Evolutionary conservation across 1,140 invertebrate genomes (phyloP).

Genomic region (Drosophila novamexicana): DNA sequence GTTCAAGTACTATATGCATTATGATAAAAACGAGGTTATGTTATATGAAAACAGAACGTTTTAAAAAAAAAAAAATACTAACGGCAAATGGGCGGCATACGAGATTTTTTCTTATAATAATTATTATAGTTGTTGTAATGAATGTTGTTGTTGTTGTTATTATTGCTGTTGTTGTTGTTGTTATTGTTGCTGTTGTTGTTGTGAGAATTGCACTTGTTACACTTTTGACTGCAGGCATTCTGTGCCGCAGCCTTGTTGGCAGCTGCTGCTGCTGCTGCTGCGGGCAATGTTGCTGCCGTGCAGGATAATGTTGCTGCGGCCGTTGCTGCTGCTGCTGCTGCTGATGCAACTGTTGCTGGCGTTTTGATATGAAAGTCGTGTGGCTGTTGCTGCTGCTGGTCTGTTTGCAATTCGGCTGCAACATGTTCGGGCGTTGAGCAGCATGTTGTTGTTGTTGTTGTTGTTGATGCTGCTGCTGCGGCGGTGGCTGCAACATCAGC

Average conservation of each 20-base stretch:
- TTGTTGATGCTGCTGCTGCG: slow-evolving; percentile 10
- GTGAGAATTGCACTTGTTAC: slow-evolving; percentile 76
- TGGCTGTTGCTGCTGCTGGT: slow-evolving; percentile 20
- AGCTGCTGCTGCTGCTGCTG: slow-evolving; percentile 25
- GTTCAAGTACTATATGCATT: slow-evolving; percentile 2
- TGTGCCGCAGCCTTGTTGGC: slow-evolving; percentile 15
- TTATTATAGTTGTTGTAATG: slow-evolving; percentile 84
- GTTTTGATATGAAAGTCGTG: slow-evolving; percentile 28
- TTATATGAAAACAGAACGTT: slow-evolving; percentile 43
- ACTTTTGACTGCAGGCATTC: slow-evolving; percentile 68
- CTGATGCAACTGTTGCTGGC: slow-evolving; percentile 26
- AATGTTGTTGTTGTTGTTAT: slow-evolving; percentile 76
- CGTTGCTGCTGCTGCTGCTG: slow-evolving; percentile 29
- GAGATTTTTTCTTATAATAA: slow-evolving; percentile 84
- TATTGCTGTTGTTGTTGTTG: slow-evolving; percentile 65
- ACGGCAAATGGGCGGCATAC: slow-evolving; percentile 84
- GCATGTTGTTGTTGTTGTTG: slow-evolving; percentile 42
- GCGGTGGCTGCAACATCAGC: slow-evolving; percentile 5
- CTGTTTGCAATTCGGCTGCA: slow-evolving; percentile 9
- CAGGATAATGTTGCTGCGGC: slow-evolving; percentile 35
- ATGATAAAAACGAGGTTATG: slow-evolving; percentile 22
- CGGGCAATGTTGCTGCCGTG: slow-evolving; percentile 44
- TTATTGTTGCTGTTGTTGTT: slow-evolving; percentile 58
- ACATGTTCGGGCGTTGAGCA: slow-evolving; percentile 13
- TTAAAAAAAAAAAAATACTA: slow-evolving; percentile 72